Conservation (phyloP, 2,113 vertebrate species). For the Clarias magur region DNA sequence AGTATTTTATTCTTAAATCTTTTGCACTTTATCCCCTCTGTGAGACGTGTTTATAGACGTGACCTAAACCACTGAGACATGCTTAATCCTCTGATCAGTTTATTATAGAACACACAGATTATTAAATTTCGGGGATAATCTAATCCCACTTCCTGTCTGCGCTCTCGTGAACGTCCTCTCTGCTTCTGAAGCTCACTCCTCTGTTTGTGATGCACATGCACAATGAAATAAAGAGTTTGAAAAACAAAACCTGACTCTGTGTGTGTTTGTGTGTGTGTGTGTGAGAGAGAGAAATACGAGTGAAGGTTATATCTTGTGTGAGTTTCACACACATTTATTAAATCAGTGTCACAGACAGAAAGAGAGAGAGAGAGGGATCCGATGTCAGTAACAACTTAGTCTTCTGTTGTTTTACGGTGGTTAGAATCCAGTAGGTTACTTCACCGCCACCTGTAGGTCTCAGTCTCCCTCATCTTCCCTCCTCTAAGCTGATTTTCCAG, state of each 20-base stretch:
- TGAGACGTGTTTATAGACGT: neutral
- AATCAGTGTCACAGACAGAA: neutral
- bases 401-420: too few species aligned
- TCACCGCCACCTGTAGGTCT: too few species aligned
- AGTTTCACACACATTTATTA: neutral
- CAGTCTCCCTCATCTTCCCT: too few species aligned
- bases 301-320: neutral
- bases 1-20: neutral
- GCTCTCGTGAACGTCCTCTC: conserved; percentile 19
- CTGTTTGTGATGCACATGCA: conserved; percentile 54
- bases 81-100: neutral
- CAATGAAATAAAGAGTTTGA: conserved; percentile 53
- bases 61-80: neutral
- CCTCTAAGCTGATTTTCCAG: too few species aligned
- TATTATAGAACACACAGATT: neutral
- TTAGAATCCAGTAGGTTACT: too few species aligned
- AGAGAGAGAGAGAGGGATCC: too few species aligned
- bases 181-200: conserved; percentile 3
- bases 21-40: conserved; percentile 17
- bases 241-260: neutral
- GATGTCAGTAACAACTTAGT: too few species aligned
- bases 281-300: neutral
- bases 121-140: neutral
- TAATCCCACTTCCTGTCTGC: conserved; percentile 1
- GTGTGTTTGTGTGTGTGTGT: neutral